These are phyloP conservation scores for Listronotus bonariensis DNA, from an alignment of 1,140 invertebrate species.

Conservation along the genomic window DNA sequence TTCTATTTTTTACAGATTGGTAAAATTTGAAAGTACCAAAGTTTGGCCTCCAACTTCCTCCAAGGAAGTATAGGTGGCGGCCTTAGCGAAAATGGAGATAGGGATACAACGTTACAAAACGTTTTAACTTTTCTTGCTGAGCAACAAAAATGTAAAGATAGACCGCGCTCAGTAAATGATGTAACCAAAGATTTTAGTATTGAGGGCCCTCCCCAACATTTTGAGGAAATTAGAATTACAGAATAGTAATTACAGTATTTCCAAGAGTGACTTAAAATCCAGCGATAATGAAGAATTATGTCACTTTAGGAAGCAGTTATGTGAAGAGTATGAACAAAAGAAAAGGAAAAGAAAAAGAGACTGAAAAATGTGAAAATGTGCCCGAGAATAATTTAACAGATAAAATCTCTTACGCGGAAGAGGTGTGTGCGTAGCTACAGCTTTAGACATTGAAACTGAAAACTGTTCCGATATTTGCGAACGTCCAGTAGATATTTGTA, in stretches of 20 bases:
- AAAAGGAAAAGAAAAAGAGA: conserved; percentile 37
- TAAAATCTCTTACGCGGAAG: conserved; percentile 66
- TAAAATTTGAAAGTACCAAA: conserved; percentile 79
- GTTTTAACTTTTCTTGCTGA: conserved; percentile 76
- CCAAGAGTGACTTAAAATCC: conserved; percentile 36
- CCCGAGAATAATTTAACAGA: conserved; percentile 32
- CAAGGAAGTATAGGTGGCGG: conserved; percentile 60
- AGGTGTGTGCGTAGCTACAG: conserved; percentile 64
- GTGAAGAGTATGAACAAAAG: conserved; percentile 45
- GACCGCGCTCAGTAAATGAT: conserved; percentile 56
- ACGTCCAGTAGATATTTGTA: conserved; percentile 53
- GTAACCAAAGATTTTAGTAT: conserved; percentile 53
- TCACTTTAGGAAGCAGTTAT: conserved; percentile 53
- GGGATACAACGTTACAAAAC: conserved; percentile 72
- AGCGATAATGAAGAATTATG: conserved; percentile 51
- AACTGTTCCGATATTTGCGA: conserved; percentile 52
- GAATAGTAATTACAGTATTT: conserved; percentile 34
- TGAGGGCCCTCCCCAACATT: conserved; percentile 48
- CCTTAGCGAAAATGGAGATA: conserved; percentile 61
- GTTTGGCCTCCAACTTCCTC: conserved; percentile 78
- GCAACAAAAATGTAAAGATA: conserved; percentile 68
- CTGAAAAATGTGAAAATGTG: conserved; percentile 25
- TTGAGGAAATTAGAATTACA: conserved; percentile 42
- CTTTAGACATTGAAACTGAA: conserved; percentile 56
- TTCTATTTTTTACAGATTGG: conserved; percentile 68